Evolutionary conservation across 2,888 invertebrate genomes (phyloP), one percentile per base, ranked within the genome.

Genomic region (Callinectes sapidus): DNA sequence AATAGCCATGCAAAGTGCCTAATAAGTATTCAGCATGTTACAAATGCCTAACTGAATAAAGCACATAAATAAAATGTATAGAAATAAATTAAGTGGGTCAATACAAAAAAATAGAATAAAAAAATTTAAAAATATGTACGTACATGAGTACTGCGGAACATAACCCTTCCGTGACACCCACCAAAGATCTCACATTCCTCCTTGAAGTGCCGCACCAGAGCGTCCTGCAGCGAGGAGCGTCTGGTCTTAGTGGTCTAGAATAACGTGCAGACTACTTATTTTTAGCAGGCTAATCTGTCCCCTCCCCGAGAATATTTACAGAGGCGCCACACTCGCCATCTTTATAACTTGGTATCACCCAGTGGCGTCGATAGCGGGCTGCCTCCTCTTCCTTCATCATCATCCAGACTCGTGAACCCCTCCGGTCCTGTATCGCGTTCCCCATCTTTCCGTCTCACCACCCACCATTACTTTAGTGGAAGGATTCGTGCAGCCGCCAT

Each of bases 231-330:
- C 35, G 16, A 48, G 81, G 13, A 35, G 81, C 32, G 16, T 35
- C 81, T 48, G 48, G 48, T 48, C 48, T 48, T 48, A 48, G 48
- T 48, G 48, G 48, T 48, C 48, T 32, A 81, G 81, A 81, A 16
- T 35, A 81, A 32, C 32, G 81, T 16, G 35, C 35, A 18, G 35
- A 2, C 8, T 28, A n/a, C 35, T 81, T 81, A 35, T 81, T 35
- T 81, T 35, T 81, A 81, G 81, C 81, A 81, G 35, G 35, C 16
- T 81, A 35, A 81, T 35, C 81, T 81, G 81, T 81, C 81, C 35
- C 81, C 18, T 81, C n/a, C 81, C 32, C 81, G 35, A 81, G 81
- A 81, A 71, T 71, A 71, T 81, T 81, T 81, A 35, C 81, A 81
- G 81, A 16, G 32, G 35, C 81, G 81, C 81, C 35, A 35, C 81